phyloP scores from a whole-genome alignment of 2,888 invertebrate species.

The Melanophora roralis region DNA sequence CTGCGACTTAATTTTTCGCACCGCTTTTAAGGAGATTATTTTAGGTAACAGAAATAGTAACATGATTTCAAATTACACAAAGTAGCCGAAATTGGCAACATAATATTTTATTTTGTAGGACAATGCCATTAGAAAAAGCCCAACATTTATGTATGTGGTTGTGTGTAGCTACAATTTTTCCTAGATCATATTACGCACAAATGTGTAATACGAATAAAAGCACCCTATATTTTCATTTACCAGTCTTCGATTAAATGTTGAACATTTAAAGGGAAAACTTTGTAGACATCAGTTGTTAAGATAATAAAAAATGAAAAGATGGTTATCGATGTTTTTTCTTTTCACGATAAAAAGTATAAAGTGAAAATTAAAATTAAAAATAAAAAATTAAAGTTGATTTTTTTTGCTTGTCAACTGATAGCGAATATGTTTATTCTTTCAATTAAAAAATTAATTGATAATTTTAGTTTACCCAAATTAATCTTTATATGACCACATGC shows the following conservation, averaged over 20 bases:
- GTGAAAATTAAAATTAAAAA: no score
- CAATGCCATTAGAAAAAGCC: not conserved
- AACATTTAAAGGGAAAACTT: not conserved
- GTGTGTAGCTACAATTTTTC: not conserved
- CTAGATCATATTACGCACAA: conserved; percentile 9
- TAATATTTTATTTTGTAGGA: not conserved
- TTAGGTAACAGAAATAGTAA: conserved; percentile 49
- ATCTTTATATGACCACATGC: no score
- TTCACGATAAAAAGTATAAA: not conserved
- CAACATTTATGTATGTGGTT: not conserved
- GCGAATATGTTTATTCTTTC: not conserved
- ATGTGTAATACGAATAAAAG: not conserved
- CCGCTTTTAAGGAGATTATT: conserved; percentile 57
- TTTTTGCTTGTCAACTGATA: not conserved
- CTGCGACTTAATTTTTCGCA: conserved; percentile 55
- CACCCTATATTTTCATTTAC: not conserved
- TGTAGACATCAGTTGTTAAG: not conserved
- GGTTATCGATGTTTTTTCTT: not conserved
- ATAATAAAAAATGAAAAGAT: not conserved
- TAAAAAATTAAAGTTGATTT: no score
- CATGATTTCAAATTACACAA: conserved; percentile 15
- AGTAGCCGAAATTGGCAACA: conserved; percentile 25
- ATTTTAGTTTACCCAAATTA: not conserved
- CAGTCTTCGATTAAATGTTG: conserved; percentile 4
- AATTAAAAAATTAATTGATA: not conserved